These are phyloP conservation scores for Aphyosemion australe DNA, from an alignment of 2,113 vertebrate species.

Conservation along the genomic window DNA sequence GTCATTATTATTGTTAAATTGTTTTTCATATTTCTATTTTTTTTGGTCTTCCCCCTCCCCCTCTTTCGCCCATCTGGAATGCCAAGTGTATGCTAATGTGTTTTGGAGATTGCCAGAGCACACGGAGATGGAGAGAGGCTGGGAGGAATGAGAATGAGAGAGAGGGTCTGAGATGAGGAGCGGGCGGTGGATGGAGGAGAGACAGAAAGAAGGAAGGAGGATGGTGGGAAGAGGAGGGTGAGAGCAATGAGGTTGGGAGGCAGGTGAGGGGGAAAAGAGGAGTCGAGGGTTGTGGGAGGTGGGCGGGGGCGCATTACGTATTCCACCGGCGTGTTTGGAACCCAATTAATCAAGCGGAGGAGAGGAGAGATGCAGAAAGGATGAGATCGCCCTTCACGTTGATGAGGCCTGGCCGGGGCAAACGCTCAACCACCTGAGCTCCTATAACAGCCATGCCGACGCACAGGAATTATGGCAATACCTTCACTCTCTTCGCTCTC, in stretches of 20 bases:
- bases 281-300: conserved; percentile 26
- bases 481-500: conserved; percentile 82
- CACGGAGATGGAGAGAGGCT: conserved; percentile 59
- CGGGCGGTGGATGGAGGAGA: conserved; percentile 9
- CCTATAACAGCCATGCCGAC: conserved; percentile 89
- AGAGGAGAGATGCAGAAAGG: conserved; percentile 95
- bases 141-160: conserved; percentile 69
- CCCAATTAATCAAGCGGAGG: conserved; percentile 99
- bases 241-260: conserved; percentile 53
- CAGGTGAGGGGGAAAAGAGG: conserved; percentile 41
- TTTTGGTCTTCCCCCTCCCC: not conserved
- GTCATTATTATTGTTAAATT: conserved; percentile 85
- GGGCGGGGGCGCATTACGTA: conserved; percentile 85
- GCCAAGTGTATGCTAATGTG: conserved; percentile 97
- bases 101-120: conserved; percentile 71
- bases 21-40: conserved; percentile 83
- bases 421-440: conserved; percentile 98
- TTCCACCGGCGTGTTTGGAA: conserved; percentile 89
- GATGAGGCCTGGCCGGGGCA: conserved; percentile 98
- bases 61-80: conserved; percentile 85
- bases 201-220: conserved; percentile 12
- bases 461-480: conserved; percentile 97
- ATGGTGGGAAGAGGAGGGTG: conserved; percentile 14
- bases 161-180: conserved; percentile 63
- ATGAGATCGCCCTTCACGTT: conserved; percentile 99